Base-by-base conservation (phyloP, 2,888 invertebrate genomes). In the Diplolepis rosae region DNA sequence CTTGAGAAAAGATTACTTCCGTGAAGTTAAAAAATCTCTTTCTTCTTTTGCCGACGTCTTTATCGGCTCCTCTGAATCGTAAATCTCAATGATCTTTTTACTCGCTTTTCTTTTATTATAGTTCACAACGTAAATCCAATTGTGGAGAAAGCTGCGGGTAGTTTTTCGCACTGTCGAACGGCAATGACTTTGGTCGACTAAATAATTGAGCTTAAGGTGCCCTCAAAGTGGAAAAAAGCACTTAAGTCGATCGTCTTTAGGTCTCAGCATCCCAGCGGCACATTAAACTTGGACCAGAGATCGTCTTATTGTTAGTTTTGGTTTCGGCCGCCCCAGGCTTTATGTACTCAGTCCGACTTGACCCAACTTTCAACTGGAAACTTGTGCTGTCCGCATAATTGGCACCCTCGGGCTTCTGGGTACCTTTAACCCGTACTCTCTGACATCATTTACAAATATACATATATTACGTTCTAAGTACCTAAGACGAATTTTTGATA, bases 161-260 rank as follows among this genome's bases (percentile, higher is more conserved):
- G 22, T 42, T 52, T 70, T 52, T 54, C 76, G 70, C 73, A 61
- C 68, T 69, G 56, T 72, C 65, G 69, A 68, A 69, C 68, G 65
- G 69, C 73, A 69, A 68, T 70, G 74, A 76, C 71, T 74, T 76
- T 66, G 70, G 35, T 66, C 68, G 73, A 65, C 71, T 69, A 45
- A 45, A 45, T 45, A 45, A 45, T 45, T 45, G 18, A 45, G 42
- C 4, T 13, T 39, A 39, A 39, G 42, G 13, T 52, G 45, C 28
- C 28, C 42, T 65, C 45, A 15, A n/a, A 28, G 39, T 27, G 52
- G 28, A 42, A 70, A 77, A 73, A 76, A 77, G 72, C 79, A 79
- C 79, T 83, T 84, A 83, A 83, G 82, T 81, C 79, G 83, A 82
- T 83, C 84, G 84, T 83, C 83, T 85, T 83, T 82, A 82, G 77